Percentiles rank a stretch among this genome's conserved stretches.
Conservation (phyloP, 2,113 vertebrate genomes). For the Gasterosteus nipponicus region DNA sequence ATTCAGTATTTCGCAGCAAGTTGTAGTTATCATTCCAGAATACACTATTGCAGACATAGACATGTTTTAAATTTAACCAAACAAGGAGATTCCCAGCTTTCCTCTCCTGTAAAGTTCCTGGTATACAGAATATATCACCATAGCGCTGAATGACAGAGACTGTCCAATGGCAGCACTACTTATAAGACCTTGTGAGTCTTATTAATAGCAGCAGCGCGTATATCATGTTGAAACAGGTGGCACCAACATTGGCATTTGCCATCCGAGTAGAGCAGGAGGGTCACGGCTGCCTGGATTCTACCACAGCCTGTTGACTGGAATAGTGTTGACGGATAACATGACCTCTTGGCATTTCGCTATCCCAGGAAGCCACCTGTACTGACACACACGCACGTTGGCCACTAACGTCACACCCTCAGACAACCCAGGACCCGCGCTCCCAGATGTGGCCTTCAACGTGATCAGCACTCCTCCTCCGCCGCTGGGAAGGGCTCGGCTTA, state of each 20-base stretch:
- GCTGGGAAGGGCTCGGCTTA: too few relatives aligned
- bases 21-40: background rate
- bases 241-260: slow-evolving; percentile 51
- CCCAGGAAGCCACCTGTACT: slow-evolving; percentile 59
- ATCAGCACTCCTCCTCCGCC: slow-evolving; percentile 2
- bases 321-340: slow-evolving; percentile 58
- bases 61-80: slow-evolving; percentile 49
- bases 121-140: slow-evolving; percentile 23
- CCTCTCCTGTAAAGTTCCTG: too few relatives aligned
- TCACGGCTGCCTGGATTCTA: slow-evolving; percentile 57
- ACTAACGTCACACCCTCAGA: slow-evolving; percentile 15
- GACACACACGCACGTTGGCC: slow-evolving; percentile 32
- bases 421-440: slow-evolving; percentile 43
- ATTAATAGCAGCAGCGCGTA: slow-evolving; percentile 62
- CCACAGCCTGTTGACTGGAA: slow-evolving; percentile 56
- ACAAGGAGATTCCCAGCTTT: too few relatives aligned
- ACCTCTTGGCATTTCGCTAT: slow-evolving; percentile 57
- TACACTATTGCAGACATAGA: slow-evolving; percentile 12
- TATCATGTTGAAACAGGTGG: slow-evolving; percentile 70
- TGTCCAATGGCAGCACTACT: slow-evolving; percentile 47
- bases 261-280: slow-evolving; percentile 47
- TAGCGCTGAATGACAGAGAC: slow-evolving; percentile 35
- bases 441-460: slow-evolving; percentile 60
- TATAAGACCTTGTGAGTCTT: slow-evolving; percentile 29
- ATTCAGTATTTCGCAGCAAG: background rate